Percentiles rank a stretch among this genome's conserved stretches.
Conservation (phyloP, 2,888 invertebrate species). For the Therioaphis trifolii region DNA sequence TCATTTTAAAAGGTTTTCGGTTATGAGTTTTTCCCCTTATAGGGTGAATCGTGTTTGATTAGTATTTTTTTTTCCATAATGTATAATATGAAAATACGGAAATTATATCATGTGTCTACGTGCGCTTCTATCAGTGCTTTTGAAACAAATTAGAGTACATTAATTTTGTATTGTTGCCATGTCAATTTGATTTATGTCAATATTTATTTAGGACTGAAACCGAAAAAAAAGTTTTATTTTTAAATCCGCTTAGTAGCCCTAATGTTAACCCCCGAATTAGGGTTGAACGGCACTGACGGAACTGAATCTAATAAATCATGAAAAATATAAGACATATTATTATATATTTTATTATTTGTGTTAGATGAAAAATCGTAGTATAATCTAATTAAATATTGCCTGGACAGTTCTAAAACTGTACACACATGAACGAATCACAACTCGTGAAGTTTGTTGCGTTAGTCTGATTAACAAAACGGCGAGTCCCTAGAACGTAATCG, state of each 20-base stretch:
- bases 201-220: constrained; percentile 12
- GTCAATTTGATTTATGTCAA: constrained; percentile 12
- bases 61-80: too few species aligned
- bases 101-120: too few species aligned
- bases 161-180: background rate
- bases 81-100: too few species aligned
- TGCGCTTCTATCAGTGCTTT: too few species aligned
- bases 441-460: background rate
- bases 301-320: background rate
- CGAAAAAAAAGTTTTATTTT: background rate
- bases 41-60: too few species aligned
- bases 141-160: background rate
- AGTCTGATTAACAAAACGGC: too few species aligned
- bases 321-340: background rate
- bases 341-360: too few species aligned
- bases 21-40: too few species aligned
- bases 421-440: background rate
- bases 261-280: background rate
- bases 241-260: constrained; percentile 30
- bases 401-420: background rate
- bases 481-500: too few species aligned
- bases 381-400: too few species aligned
- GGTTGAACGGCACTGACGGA: background rate
- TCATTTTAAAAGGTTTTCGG: too few species aligned
- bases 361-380: too few species aligned